Conservation (phyloP, 2,113 vertebrate genomes). For the Garra rufa region DNA sequence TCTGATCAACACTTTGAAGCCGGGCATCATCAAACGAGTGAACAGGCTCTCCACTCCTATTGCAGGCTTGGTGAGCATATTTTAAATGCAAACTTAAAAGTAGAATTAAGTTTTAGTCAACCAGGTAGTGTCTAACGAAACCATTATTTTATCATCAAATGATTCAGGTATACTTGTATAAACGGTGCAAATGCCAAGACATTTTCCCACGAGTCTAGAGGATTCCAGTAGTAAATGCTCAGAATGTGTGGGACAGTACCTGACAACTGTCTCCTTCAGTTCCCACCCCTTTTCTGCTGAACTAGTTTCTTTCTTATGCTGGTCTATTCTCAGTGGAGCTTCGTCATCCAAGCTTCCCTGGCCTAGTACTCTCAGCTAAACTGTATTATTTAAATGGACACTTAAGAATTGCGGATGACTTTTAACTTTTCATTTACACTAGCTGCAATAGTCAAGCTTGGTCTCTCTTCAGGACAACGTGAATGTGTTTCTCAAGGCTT, state of each 20-base stretch:
- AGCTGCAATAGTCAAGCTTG: constrained; percentile 67
- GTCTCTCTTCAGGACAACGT: constrained; percentile 90
- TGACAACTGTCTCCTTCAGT: background rate
- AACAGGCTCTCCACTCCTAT: constrained; percentile 94
- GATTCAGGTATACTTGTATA: background rate
- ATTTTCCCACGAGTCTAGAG: background rate
- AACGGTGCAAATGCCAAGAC: background rate
- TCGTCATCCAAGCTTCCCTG: background rate
- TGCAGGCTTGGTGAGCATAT: constrained; percentile 90
- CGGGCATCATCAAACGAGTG: constrained; percentile 88
- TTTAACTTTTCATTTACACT: constrained; percentile 43
- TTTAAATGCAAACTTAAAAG: constrained; percentile 72
- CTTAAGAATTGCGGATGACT: background rate
- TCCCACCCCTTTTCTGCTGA: background rate
- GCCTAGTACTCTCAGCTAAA: background rate
- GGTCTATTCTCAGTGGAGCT: background rate
- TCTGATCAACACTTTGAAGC: constrained; percentile 93
- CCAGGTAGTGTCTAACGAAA: background rate
- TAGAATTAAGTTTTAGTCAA: background rate
- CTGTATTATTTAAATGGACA: background rate
- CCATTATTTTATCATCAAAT: background rate
- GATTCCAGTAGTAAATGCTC: background rate
- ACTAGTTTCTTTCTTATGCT: background rate
- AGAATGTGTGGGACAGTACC: background rate
- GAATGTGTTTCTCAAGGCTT: constrained; percentile 94